Evolutionary conservation across 2,113 vertebrate genomes (phyloP).

Genomic region (Cyprinodon tularosa): DNA sequence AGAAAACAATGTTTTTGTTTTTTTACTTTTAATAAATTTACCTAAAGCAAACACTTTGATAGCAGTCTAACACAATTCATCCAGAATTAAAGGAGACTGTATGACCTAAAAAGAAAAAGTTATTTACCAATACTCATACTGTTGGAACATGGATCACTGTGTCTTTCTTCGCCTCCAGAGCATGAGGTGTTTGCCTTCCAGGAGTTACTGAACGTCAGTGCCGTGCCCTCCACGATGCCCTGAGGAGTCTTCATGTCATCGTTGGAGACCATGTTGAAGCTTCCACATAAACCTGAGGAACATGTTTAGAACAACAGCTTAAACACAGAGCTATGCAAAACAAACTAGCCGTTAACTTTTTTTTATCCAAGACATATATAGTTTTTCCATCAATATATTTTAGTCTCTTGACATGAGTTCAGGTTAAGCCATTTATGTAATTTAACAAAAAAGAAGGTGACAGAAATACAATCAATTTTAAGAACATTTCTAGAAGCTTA

Average conservation of each 20-base stretch:
- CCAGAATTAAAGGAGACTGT: not conserved
- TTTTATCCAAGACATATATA: not conserved
- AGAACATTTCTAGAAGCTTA: no score
- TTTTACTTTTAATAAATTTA: not conserved
- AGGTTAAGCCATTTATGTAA: no score
- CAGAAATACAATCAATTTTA: no score
- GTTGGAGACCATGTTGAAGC: slow-evolving; percentile 87
- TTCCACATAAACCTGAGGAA: slow-evolving; percentile 90
- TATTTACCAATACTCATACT: slow-evolving; percentile 90
- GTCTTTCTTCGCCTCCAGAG: slow-evolving; percentile 76
- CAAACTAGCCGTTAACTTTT: not conserved
- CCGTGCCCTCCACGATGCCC: slow-evolving; percentile 91
- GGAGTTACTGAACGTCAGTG: slow-evolving; percentile 86
- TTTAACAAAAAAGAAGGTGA: no score
- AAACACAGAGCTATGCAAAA: not conserved
- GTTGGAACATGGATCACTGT: slow-evolving; percentile 91
- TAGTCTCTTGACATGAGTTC: no score
- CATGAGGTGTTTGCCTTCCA: slow-evolving; percentile 91
- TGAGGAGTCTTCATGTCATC: slow-evolving; percentile 89
- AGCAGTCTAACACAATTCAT: not conserved
- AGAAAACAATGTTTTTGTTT: not conserved
- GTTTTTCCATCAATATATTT: no score
- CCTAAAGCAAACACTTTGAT: not conserved
- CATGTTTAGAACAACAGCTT: not conserved
- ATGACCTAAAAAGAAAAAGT: not conserved